Percentiles rank a stretch among this genome's conserved stretches.
Evolutionary conservation across 1,140 invertebrate species (phyloP).

Genomic region (Papilio helenus): DNA sequence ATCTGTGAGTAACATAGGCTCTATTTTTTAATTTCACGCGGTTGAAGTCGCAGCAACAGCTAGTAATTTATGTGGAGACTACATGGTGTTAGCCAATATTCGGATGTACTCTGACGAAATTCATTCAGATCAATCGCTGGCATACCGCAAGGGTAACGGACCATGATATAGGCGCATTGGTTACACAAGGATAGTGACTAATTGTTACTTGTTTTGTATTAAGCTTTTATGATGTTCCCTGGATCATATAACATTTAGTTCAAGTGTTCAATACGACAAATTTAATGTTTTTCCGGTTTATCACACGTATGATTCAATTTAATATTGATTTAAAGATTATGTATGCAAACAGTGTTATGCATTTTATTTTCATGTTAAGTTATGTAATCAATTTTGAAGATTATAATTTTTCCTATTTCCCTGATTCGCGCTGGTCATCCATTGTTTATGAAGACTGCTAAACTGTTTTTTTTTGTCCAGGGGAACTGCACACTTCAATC

Average conservation of each 20-base stretch:
- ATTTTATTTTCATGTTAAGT: no score
- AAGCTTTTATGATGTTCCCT: background rate
- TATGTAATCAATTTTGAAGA: no score
- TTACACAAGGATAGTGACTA: slow-evolving; percentile 23
- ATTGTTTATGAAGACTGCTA: no score
- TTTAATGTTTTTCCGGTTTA: slow-evolving; percentile 42
- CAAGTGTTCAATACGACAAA: background rate
- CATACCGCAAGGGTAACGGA: slow-evolving; percentile 19
- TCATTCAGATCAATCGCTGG: background rate
- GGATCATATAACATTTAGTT: background rate
- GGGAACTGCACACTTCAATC: slow-evolving; percentile 46
- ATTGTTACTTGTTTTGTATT: slow-evolving; percentile 6
- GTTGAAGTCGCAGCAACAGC: no score
- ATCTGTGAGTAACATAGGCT: no score
- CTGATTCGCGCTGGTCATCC: no score
- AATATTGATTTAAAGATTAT: no score
- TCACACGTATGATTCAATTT: no score
- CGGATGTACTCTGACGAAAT: background rate
- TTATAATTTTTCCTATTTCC: no score
- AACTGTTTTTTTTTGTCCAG: no score
- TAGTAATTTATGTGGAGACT: background rate
- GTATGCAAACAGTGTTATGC: no score
- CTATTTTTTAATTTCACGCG: no score
- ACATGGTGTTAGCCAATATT: background rate
- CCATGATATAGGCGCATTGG: slow-evolving; percentile 6